Evolutionary conservation across 1,140 invertebrate species (phyloP).

Genomic region (Drosophila pseudoananassae): DNA sequence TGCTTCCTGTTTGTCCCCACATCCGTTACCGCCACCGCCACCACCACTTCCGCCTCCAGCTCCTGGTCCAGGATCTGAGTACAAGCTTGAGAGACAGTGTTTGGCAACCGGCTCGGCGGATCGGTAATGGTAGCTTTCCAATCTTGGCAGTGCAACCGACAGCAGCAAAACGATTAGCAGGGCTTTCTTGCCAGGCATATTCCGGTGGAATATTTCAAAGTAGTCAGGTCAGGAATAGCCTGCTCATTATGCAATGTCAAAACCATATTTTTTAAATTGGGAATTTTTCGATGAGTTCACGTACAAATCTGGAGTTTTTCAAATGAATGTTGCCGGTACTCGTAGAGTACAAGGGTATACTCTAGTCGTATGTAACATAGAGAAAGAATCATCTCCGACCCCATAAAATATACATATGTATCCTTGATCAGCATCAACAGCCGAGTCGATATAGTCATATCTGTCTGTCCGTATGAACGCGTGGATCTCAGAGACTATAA

Average conservation of each 20-base stretch:
- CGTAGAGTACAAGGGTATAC: no score
- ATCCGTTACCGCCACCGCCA: neutral
- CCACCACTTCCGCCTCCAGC: slow-evolving; percentile 2
- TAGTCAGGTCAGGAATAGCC: neutral
- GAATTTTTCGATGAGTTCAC: no score
- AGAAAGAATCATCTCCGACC: no score
- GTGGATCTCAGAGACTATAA: no score
- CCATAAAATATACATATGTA: no score
- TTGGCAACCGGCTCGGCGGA: neutral
- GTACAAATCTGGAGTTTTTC: no score
- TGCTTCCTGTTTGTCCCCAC: neutral
- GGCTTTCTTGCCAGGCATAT: slow-evolving; percentile 39
- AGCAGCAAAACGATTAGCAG: slow-evolving; percentile 7
- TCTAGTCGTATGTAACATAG: no score
- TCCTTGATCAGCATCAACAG: no score
- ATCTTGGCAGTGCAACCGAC: slow-evolving; percentile 17
- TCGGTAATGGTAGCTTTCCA: slow-evolving; percentile 31
- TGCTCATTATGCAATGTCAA: neutral
- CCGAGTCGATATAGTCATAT: no score
- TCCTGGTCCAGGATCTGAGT: slow-evolving; percentile 8
- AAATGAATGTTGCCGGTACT: no score
- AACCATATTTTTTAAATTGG: no score
- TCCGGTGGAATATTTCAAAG: slow-evolving; percentile 10
- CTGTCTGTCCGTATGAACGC: no score
- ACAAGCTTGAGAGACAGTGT: slow-evolving; percentile 11